phyloP scores from a whole-genome alignment of 30 jellyfish, hydroid and myxozoan genomes.

The Rhopilema esculentum region DNA sequence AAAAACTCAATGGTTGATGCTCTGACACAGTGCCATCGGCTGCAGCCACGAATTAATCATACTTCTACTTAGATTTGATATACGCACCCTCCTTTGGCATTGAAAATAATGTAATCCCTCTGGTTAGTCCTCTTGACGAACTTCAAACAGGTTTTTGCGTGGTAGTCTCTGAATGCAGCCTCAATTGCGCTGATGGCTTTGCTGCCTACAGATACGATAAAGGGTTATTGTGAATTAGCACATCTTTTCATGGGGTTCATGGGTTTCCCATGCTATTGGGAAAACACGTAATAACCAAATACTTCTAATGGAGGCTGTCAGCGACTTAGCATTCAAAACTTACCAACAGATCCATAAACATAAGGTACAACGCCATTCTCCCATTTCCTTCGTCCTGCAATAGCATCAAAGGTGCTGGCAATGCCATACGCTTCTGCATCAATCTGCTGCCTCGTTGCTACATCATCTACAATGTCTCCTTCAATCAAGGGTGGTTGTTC shows the following conservation, averaged over 20 bases:
- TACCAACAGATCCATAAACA: constrained; percentile 60
- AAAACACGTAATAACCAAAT: too few species aligned
- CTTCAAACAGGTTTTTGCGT: constrained; percentile 64
- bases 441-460: constrained; percentile 39
- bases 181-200: constrained; percentile 56
- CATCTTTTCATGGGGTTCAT: too few species aligned
- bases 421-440: constrained; percentile 60
- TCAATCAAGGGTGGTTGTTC: constrained; percentile 53
- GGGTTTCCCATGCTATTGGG: too few species aligned
- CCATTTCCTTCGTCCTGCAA: constrained; percentile 45
- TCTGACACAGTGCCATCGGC: too few species aligned
- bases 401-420: constrained; percentile 52
- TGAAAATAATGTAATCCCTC: constrained; percentile 42
- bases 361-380: constrained; percentile 54
- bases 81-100: constrained; percentile 71
- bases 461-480: constrained; percentile 61
- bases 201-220: constrained; percentile 21
- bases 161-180: constrained; percentile 64
- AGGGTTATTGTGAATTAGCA: neutral
- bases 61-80: too few species aligned
- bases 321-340: too few species aligned
- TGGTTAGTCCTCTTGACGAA: constrained; percentile 57
- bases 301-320: too few species aligned
- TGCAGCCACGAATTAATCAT: too few species aligned
- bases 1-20: too few species aligned